Conservation (phyloP, 1,140 invertebrate species). For the Belonocnema kinseyi region DNA sequence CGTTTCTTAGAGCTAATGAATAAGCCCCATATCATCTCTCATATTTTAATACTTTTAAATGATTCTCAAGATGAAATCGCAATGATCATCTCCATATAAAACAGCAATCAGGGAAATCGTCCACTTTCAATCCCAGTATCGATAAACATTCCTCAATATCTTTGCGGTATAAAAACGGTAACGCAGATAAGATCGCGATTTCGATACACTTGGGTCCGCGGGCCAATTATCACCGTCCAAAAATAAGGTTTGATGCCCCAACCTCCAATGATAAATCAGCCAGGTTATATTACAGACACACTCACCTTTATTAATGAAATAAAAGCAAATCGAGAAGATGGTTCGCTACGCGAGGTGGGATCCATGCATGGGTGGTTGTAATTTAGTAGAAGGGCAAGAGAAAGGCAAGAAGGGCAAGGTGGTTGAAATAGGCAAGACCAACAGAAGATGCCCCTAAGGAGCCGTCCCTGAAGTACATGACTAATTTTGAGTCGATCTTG, state of each 20-base stretch:
- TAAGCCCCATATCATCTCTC: too few relatives aligned
- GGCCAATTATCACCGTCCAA: constrained; percentile 38
- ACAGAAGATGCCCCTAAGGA: constrained; percentile 14
- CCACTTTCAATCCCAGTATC: too few relatives aligned
- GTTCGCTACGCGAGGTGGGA: background rate
- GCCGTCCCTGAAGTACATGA: too few relatives aligned
- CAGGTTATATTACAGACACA: background rate
- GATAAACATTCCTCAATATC: too few relatives aligned
- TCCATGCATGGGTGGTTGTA: background rate
- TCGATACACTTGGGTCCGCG: constrained; percentile 30
- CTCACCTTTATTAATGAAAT: constrained; percentile 41
- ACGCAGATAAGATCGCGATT: constrained; percentile 23
- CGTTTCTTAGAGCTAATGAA: too few relatives aligned
- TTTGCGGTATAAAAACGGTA: background rate
- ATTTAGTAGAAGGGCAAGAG: constrained; percentile 28
- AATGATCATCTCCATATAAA: too few relatives aligned
- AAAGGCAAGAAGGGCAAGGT: constrained; percentile 20
- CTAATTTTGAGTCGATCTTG: too few relatives aligned
- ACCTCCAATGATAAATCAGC: constrained; percentile 37
- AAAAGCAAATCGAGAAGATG: constrained; percentile 23
- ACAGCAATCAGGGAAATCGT: too few relatives aligned
- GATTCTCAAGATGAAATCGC: too few relatives aligned
- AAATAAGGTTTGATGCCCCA: constrained; percentile 26
- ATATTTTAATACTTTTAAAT: too few relatives aligned
- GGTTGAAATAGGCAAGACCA: constrained; percentile 15